Evolutionary conservation across 2,888 invertebrate species (phyloP).

Genomic region (Isoperla grammatica): DNA sequence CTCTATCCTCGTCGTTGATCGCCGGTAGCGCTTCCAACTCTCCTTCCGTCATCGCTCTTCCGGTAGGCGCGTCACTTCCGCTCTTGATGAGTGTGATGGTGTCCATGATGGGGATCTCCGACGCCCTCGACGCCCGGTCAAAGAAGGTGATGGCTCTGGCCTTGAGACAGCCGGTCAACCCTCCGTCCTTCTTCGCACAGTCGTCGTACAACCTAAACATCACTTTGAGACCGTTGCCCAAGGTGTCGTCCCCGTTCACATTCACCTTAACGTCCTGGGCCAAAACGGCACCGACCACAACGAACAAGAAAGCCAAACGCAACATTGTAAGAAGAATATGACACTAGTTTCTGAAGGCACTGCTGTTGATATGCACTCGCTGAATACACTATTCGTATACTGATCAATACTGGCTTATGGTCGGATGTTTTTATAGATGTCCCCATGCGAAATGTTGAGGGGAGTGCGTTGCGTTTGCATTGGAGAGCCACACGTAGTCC

Average conservation of each 20-base stretch:
- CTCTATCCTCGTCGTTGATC: slow-evolving; percentile 56
- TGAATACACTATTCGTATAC: background rate
- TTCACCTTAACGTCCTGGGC: slow-evolving; percentile 30
- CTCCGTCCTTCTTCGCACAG: slow-evolving; percentile 61
- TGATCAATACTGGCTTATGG: slow-evolving; percentile 14
- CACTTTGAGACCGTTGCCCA: slow-evolving; percentile 38
- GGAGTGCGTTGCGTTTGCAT: too few species aligned
- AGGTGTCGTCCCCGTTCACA: slow-evolving; percentile 50
- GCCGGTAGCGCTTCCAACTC: slow-evolving; percentile 62
- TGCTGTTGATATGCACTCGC: background rate
- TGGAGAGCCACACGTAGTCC: too few species aligned
- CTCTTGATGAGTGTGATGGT: slow-evolving; percentile 58
- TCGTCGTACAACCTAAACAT: slow-evolving; percentile 60
- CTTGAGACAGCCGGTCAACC: slow-evolving; percentile 68
- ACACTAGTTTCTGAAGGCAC: background rate
- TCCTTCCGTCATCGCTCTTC: slow-evolving; percentile 54
- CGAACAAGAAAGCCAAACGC: slow-evolving; percentile 1
- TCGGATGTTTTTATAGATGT: slow-evolving; percentile 12
- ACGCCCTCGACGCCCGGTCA: slow-evolving; percentile 60
- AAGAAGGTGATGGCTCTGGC: slow-evolving; percentile 76
- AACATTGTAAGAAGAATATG: slow-evolving; percentile 6
- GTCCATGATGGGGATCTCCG: slow-evolving; percentile 51
- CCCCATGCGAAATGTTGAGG: slow-evolving; percentile 2
- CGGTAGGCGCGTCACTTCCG: slow-evolving; percentile 53
- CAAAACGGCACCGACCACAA: background rate